Base-by-base conservation (phyloP, 2,888 invertebrate species). In the Plusia festucae region DNA sequence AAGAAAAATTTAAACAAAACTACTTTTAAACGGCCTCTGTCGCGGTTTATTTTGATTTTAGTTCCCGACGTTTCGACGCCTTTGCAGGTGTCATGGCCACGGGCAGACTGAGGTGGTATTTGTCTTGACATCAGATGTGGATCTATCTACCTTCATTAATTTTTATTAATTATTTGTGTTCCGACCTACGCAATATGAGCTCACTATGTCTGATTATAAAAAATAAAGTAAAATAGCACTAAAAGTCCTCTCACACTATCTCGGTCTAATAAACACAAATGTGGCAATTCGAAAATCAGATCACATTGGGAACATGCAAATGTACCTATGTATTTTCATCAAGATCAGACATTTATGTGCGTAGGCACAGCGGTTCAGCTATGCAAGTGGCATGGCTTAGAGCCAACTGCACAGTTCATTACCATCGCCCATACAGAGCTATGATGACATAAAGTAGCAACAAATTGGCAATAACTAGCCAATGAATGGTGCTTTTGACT, bases 391-490 rank as follows among this genome's bases (percentile, higher is more conserved):
- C 64, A 20, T 24, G 22, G 4, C 66, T n/a, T 24, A 16, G 4
- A 20, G 66, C 61, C 57, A 76, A 64, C 13, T 27, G 68, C 58
- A 57, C 15, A 52, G 16, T 20, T 52, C 59, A 40, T 61, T 60
- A 59, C 24, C 53, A 51, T 64, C 60, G 46, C 20, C 60, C 53
- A 73, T 20, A 18, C 54, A 53, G n/a, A 60, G 22, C 30, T 70
- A 53, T 52, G 9, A 18, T 34, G n/a, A n/a, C n/a, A 59, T 59
- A 49, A 49, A n/a, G 4, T 53, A 40, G 24, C 1, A 20, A 58
- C 16, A 53, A 69, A 60, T 78, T 76, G 78, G 78, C 78, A 69
- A 27, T 15, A 55, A 57, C 40, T 40, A 40, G 1, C 56, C 53
- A 58, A 44, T 58, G 20, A 68, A 65, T 63, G 7, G 62, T 66